Conservation (phyloP, 2,113 vertebrate genomes). For the Tinamus guttatus region DNA sequence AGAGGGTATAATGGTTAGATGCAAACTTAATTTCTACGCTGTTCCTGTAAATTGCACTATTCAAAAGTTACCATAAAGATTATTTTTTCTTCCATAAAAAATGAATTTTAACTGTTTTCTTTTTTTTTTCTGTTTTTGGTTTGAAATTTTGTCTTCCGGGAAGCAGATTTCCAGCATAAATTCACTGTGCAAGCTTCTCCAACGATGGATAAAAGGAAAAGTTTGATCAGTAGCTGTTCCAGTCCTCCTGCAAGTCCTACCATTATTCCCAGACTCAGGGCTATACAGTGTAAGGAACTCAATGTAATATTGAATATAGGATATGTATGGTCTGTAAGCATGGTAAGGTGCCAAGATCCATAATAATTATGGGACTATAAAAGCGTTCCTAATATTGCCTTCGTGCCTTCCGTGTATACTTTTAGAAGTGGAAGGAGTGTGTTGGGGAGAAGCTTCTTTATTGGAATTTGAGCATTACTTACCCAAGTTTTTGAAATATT, state of each 20-base stretch:
- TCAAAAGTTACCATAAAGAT: not conserved
- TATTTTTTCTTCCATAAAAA: not conserved
- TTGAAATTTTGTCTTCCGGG: not conserved
- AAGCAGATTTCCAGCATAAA: conserved; percentile 97
- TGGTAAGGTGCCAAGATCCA: conserved; percentile 29
- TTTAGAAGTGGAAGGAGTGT: not conserved
- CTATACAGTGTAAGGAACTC: conserved; percentile 91
- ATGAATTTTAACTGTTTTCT: not conserved
- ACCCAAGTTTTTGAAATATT: not conserved
- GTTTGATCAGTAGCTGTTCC: conserved; percentile 87
- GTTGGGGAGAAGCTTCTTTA: not conserved
- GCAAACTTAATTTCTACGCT: not conserved
- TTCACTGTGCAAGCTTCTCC: conserved; percentile 98
- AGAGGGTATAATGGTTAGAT: not conserved
- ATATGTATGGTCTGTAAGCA: conserved; percentile 22
- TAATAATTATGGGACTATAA: not conserved
- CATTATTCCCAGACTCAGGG: conserved; percentile 92
- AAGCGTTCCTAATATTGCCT: not conserved
- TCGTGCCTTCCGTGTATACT: not conserved
- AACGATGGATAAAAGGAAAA: conserved; percentile 92
- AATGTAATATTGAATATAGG: conserved; percentile 51
- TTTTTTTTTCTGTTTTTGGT: not conserved
- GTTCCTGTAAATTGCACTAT: accelerated
- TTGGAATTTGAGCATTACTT: not conserved
- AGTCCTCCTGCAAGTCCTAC: conserved; percentile 94